These are phyloP conservation scores for Ammospiza caudacuta DNA, from an alignment of 2,113 vertebrate species.

Conservation along the genomic window DNA sequence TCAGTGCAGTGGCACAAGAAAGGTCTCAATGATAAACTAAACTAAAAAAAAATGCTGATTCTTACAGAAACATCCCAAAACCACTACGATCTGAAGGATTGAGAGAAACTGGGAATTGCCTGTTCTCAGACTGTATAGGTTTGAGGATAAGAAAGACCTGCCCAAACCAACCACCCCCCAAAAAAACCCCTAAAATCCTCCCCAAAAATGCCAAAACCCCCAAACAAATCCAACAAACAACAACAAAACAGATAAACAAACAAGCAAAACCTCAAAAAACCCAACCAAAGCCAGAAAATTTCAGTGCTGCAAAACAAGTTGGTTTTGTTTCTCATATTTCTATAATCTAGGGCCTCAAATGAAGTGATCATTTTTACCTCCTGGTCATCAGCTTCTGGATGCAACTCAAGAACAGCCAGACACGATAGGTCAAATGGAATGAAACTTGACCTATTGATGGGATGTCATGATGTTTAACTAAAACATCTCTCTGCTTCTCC, in stretches of 20 bases:
- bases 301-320: neutral
- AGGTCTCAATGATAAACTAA: neutral
- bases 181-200: accelerated
- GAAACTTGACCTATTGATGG: neutral
- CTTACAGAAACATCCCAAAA: neutral
- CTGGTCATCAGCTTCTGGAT: neutral
- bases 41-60: neutral
- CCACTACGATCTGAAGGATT: neutral
- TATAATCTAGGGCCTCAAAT: neutral
- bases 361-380: neutral
- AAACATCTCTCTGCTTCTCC: neutral
- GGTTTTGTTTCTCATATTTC: neutral
- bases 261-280: neutral
- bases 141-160: neutral
- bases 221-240: neutral
- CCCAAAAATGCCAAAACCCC: neutral
- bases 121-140: accelerated
- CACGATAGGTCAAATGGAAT: neutral
- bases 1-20: neutral
- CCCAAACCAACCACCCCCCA: accelerated
- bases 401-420: neutral
- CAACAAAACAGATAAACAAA: neutral
- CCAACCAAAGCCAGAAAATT: neutral
- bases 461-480: neutral
- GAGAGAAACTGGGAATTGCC: neutral